Evolutionary conservation across 2,113 vertebrate species (phyloP).

Genomic region (Passerina amoena): DNA sequence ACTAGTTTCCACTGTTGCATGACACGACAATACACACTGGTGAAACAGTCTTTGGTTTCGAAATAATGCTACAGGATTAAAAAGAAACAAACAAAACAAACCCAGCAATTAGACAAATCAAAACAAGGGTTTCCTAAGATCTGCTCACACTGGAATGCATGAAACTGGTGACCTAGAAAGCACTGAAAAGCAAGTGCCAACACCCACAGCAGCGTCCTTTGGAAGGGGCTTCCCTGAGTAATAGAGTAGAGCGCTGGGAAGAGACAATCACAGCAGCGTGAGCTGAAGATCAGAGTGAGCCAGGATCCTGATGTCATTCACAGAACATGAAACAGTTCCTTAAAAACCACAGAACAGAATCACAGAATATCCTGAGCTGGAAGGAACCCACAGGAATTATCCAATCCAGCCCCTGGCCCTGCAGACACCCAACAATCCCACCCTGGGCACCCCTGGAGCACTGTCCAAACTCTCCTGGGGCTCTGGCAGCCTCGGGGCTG

Average conservation of each 20-base stretch:
- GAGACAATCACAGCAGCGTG: neutral
- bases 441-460: rapidly evolving
- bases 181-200: neutral
- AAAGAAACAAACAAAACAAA: conserved; percentile 15
- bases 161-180: conserved; percentile 37
- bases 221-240: neutral
- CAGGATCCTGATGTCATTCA: neutral
- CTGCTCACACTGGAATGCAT: neutral
- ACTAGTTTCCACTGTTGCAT: neutral
- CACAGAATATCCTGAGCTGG: neutral
- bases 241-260: neutral
- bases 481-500: neutral
- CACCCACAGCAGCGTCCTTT: neutral
- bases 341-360: neutral
- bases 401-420: neutral
- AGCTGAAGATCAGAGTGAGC: neutral
- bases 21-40: neutral
- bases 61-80: conserved; percentile 5
- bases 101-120: neutral
- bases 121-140: conserved; percentile 43
- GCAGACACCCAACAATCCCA: neutral
- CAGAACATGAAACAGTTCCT: neutral
- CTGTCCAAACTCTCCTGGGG: rapidly evolving
- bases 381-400: neutral
- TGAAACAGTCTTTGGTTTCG: neutral